Evolutionary conservation across 2,888 invertebrate species (phyloP).

Genomic region (Diogma glabrata): DNA sequence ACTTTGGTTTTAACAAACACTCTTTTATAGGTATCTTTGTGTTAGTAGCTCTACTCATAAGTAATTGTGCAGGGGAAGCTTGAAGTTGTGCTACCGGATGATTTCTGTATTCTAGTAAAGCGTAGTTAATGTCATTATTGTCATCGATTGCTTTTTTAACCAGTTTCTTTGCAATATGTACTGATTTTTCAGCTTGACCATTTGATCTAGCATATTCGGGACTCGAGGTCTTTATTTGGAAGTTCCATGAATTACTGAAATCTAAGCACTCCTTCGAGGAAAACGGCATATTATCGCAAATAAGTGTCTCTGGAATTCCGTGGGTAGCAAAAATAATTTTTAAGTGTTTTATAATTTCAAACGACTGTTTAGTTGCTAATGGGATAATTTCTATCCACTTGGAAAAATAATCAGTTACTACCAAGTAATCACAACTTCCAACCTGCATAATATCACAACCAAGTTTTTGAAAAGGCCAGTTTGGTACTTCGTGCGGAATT

Average conservation of each 20-base stretch:
- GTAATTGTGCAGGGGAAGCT: too few relatives aligned
- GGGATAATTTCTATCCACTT: slow-evolving; percentile 15
- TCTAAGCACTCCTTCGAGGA: background rate
- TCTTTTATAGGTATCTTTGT: background rate
- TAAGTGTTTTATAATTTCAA: slow-evolving; percentile 11
- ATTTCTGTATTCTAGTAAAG: background rate
- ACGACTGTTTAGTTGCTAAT: slow-evolving; percentile 3
- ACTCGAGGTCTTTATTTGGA: background rate
- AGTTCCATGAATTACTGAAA: background rate
- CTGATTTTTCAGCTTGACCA: background rate
- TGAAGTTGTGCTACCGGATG: background rate
- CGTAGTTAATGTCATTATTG: background rate
- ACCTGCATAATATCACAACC: too few relatives aligned
- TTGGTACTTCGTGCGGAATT: too few relatives aligned
- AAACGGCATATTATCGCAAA: slow-evolving; percentile 8
- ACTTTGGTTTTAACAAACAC: background rate
- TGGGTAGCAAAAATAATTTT: slow-evolving; percentile 15
- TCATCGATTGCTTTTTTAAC: background rate
- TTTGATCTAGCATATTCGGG: background rate
- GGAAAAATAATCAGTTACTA: slow-evolving; percentile 12
- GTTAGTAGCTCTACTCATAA: background rate
- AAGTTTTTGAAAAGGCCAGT: too few relatives aligned
- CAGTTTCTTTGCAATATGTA: background rate
- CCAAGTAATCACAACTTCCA: too few relatives aligned
- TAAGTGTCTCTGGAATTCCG: slow-evolving; percentile 8